These are phyloP conservation scores for Elephantulus edwardii DNA, from an alignment of 2,113 vertebrate genomes.

Conservation along the genomic window DNA sequence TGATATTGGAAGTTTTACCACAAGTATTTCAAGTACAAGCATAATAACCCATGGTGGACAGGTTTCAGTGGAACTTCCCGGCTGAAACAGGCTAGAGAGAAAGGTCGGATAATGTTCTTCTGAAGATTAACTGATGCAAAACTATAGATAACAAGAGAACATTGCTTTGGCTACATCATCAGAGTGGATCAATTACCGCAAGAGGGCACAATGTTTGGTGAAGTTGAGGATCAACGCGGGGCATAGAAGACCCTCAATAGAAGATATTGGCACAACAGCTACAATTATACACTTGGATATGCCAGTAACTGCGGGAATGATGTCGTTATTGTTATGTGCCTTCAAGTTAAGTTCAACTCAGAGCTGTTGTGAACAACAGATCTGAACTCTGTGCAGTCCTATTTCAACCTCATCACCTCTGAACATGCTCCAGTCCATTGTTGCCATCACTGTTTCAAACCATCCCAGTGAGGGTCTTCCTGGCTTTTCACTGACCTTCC, in stretches of 20 bases:
- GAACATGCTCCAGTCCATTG: no score
- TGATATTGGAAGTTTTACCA: background rate
- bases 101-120: background rate
- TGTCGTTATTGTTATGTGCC: no score
- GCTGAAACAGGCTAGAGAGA: background rate
- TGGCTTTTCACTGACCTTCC: no score
- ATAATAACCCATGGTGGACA: background rate
- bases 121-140: background rate
- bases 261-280: background rate
- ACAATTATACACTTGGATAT: background rate
- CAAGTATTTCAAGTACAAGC: background rate
- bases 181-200: background rate
- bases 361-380: no score
- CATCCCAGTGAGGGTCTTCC: no score
- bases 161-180: background rate
- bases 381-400: no score
- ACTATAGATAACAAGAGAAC: background rate
- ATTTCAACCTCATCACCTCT: no score
- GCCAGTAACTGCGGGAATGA: background rate
- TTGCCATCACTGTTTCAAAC: no score
- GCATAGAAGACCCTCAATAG: background rate
- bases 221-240: background rate
- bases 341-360: no score
- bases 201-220: background rate
- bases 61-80: background rate